Base-by-base conservation (phyloP, 2,113 vertebrate species). In the Propithecus coquereli region DNA sequence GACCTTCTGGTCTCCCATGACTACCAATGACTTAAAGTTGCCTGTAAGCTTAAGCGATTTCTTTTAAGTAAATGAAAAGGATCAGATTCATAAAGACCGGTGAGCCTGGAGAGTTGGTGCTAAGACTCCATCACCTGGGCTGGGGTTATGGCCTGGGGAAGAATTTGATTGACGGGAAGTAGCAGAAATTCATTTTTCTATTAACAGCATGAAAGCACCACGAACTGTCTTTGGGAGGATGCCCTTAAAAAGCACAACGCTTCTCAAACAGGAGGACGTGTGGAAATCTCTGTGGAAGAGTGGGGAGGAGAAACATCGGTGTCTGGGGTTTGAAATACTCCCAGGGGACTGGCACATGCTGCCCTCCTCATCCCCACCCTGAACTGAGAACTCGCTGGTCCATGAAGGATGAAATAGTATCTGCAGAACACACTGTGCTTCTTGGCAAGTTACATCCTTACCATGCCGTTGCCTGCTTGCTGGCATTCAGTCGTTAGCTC, bases 11-110 rank as follows among this genome's bases (percentile, higher is more conserved):
- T 87, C 40, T 94, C 52, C 61, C 4, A 4, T 34, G 22, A 61
- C 79, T 90, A 93, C 47, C 40, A 47, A 5, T 25, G 37, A 81
- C 22, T 70, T 37, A 40, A 34, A 11, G 40, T 43, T 85, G 20
- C 17, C 2, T 90, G 16, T 79, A 91, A 37, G 14, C 17, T 59
- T 88, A 85, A 47, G 34, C 0, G 1, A 79, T 74, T 80, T 76
- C 13, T 92, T 91, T 91, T 82, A 59, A 54, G 40, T 65, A 77
- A 94, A 82, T 79, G 65, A 54, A 76, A 52, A 84, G 37, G 10
- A 59, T 91, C 37, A 57, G 57, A 91, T 73, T 76, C 65, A 85
- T 50, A 40, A 73, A 91, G 54, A 91, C 52, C 20, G 3, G 45
- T 23, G 61, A 82, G 34, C n/a, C 74, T n/a, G 30, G 45, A 57